Conservation (phyloP, 2,797 vertebrate species). For the Threskiornis aethiopicus region DNA sequence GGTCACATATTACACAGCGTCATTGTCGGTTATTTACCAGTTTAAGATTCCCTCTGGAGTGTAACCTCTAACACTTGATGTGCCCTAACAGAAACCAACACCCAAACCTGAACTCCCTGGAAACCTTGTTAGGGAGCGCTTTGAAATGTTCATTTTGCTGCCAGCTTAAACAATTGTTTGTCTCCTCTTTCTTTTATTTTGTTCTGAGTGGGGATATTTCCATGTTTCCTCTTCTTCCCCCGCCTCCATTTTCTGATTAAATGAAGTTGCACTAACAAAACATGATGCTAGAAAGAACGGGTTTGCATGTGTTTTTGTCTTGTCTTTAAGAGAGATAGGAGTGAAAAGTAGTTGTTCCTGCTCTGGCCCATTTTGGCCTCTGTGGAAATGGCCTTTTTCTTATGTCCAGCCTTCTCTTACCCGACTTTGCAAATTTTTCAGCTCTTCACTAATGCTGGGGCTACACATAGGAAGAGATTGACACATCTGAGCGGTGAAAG, state of each 20-base stretch:
- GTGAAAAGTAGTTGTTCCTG: background rate
- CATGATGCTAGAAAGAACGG: background rate
- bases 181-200: background rate
- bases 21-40: background rate
- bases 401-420: background rate
- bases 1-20: background rate
- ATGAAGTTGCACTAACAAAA: background rate
- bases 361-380: background rate
- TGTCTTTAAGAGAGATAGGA: background rate
- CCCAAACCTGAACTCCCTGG: background rate
- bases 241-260: background rate
- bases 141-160: background rate
- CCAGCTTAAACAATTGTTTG: background rate
- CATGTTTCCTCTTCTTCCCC: background rate
- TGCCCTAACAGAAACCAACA: background rate
- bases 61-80: background rate
- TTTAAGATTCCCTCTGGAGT: background rate
- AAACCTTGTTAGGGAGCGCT: background rate
- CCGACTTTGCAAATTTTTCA: background rate
- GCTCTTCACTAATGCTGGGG: background rate
- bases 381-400: background rate
- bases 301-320: background rate
- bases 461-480: rapidly evolving
- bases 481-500: background rate
- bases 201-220: background rate